These are phyloP conservation scores for Cacoxenus indagator DNA, from an alignment of 2,888 invertebrate species.

Conservation along the genomic window DNA sequence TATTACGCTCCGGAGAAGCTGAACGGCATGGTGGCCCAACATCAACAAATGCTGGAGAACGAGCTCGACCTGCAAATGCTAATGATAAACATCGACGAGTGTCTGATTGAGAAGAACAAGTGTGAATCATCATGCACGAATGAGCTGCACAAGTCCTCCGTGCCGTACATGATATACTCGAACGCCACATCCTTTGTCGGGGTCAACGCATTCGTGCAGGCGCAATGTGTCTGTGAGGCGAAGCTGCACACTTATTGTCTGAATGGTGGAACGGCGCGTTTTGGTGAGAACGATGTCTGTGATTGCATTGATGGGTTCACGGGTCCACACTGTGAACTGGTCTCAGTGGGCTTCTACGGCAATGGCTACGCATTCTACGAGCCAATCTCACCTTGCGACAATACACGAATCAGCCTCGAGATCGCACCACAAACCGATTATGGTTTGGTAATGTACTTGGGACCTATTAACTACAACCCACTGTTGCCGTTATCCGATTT, in stretches of 20 bases:
- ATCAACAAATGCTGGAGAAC: slow-evolving; percentile 80
- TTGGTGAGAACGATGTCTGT: slow-evolving; percentile 77
- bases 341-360: slow-evolving; percentile 89
- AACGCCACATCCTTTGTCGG: slow-evolving; percentile 96
- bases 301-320: slow-evolving; percentile 83
- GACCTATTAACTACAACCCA: slow-evolving; percentile 80
- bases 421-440: slow-evolving; percentile 82
- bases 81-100: slow-evolving; percentile 94
- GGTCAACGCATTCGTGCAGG: slow-evolving; percentile 85
- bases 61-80: slow-evolving; percentile 81
- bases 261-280: slow-evolving; percentile 80
- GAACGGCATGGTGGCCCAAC: slow-evolving; percentile 84
- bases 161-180: slow-evolving; percentile 88
- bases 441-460: slow-evolving; percentile 92
- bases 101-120: slow-evolving; percentile 81
- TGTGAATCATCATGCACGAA: slow-evolving; percentile 86
- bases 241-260: slow-evolving; percentile 73
- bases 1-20: slow-evolving; percentile 91
- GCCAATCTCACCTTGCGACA: slow-evolving; percentile 87
- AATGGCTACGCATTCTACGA: slow-evolving; percentile 94
- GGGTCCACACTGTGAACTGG: slow-evolving; percentile 92
- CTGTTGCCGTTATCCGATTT: slow-evolving; percentile 84
- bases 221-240: slow-evolving; percentile 79
- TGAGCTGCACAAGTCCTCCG: slow-evolving; percentile 79
- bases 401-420: slow-evolving; percentile 85